Conservation (phyloP, 2,797 vertebrate species). For the Catharus ustulatus region DNA sequence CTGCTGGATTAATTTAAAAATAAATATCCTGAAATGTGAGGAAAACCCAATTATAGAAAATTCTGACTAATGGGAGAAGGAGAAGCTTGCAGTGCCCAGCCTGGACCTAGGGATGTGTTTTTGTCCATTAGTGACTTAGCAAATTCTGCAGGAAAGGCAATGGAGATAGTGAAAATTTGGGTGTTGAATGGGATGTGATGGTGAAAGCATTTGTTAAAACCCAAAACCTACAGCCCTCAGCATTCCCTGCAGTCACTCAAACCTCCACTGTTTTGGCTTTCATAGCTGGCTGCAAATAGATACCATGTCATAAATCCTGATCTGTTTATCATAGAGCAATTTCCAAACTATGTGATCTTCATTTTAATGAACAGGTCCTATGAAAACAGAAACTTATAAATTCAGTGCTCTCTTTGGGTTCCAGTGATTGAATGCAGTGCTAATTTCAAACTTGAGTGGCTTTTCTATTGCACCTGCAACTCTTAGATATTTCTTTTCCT, state of each 20-base stretch:
- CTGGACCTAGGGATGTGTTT: neutral
- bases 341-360: neutral
- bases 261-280: neutral
- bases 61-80: neutral
- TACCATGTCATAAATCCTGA: neutral
- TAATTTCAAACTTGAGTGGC: neutral
- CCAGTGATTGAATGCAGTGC: neutral
- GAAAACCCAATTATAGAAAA: neutral
- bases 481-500: neutral
- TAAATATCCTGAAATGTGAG: neutral
- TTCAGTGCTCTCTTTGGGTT: neutral
- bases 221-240: neutral
- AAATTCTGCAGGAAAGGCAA: neutral
- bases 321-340: neutral
- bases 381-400: neutral
- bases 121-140: neutral
- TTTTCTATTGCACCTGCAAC: neutral
- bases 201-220: neutral
- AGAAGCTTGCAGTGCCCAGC: neutral
- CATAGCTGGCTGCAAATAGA: neutral
- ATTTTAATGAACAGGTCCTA: neutral
- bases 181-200: neutral
- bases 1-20: neutral
- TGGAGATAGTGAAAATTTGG: neutral
- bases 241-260: neutral